These are phyloP conservation scores for Sitophilus oryzae DNA, from an alignment of 1,140 invertebrate species.

Conservation along the genomic window DNA sequence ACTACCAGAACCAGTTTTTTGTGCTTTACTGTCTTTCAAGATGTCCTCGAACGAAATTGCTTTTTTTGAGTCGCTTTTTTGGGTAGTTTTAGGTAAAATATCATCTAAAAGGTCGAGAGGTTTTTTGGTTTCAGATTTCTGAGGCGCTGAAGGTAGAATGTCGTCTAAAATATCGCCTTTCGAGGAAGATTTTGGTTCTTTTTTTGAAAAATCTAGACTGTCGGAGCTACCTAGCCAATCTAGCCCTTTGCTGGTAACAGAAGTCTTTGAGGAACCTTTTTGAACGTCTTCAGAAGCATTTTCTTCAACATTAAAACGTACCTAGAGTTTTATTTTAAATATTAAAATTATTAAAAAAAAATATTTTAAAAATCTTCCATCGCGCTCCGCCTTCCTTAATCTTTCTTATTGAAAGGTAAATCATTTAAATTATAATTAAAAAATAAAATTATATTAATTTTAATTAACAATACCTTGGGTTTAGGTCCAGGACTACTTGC, in stretches of 20 bases:
- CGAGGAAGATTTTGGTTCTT: neutral
- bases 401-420: too few relatives aligned
- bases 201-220: neutral
- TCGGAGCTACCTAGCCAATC: constrained; percentile 14
- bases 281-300: neutral
- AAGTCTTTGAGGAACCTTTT: constrained; percentile 11
- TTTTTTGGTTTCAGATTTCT: constrained; percentile 13
- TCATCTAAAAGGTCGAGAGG: constrained; percentile 34
- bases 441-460: too few relatives aligned
- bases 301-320: constrained; percentile 11
- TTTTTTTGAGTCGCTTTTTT: constrained; percentile 30
- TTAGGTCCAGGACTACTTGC: constrained; percentile 2
- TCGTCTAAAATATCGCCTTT: constrained; percentile 5
- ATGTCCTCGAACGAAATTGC: constrained; percentile 35
- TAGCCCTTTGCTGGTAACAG: neutral
- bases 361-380: too few relatives aligned
- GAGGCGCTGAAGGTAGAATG: neutral
- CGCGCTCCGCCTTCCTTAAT: too few relatives aligned
- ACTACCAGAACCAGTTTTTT: constrained; percentile 2
- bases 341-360: too few relatives aligned
- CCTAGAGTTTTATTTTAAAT: constrained; percentile 13
- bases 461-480: constrained; percentile 13
- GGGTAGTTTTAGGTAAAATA: constrained; percentile 27
- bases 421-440: too few relatives aligned
- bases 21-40: constrained; percentile 33